These are phyloP conservation scores for Lithophane semibrunnea DNA, from an alignment of 2,888 invertebrate genomes.

Conservation along the genomic window DNA sequence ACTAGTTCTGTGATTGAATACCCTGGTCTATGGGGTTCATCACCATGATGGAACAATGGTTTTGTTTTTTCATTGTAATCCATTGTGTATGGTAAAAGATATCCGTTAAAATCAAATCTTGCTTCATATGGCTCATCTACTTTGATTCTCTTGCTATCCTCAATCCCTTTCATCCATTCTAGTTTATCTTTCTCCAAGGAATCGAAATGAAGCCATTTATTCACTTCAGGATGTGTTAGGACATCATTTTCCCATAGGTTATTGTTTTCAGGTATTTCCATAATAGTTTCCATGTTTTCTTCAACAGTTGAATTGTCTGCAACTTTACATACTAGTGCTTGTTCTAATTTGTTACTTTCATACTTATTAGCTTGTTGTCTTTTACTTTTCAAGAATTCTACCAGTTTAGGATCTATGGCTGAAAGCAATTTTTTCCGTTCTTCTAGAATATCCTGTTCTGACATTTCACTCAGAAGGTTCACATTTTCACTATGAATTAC, in stretches of 20 bases:
- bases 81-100: constrained; percentile 93
- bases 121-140: constrained; percentile 93
- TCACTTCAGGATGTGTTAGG: constrained; percentile 90
- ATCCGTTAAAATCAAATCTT: constrained; percentile 95
- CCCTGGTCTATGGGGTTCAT: constrained; percentile 97
- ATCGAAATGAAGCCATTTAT: constrained; percentile 96
- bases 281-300: constrained; percentile 78
- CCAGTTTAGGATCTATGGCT: constrained; percentile 92
- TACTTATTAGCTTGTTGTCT: constrained; percentile 64
- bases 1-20: constrained; percentile 97
- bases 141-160: constrained; percentile 89
- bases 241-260: constrained; percentile 90
- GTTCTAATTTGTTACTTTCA: constrained; percentile 37
- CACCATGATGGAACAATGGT: constrained; percentile 97
- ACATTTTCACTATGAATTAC: constrained; percentile 94
- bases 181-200: constrained; percentile 96
- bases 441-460: constrained; percentile 93
- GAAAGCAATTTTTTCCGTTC: constrained; percentile 93
- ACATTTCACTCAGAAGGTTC: constrained; percentile 92
- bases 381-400: constrained; percentile 91
- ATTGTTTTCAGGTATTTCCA: constrained; percentile 69
- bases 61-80: constrained; percentile 90
- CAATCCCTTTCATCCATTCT: constrained; percentile 95
- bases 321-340: constrained; percentile 21
- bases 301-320: constrained; percentile 23